phyloP scores from a whole-genome alignment of 2,113 vertebrate genomes.

The Salvelinus alpinus region DNA sequence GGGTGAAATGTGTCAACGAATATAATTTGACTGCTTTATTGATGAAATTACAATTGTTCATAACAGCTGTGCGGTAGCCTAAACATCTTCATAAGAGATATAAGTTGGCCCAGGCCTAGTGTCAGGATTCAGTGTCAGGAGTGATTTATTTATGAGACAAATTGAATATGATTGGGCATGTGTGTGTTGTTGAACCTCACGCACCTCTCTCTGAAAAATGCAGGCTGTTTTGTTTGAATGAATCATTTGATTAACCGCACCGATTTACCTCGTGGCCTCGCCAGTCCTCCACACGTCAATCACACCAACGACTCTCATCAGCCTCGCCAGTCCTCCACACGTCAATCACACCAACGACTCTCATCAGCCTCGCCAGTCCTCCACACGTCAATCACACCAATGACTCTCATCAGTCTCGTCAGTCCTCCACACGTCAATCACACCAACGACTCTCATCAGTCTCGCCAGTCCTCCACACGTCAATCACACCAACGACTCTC shows the following conservation, averaged over 20 bases:
- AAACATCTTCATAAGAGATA: too few relatives aligned
- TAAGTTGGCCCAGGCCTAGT: constrained; percentile 7
- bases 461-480: too few relatives aligned
- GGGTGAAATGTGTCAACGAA: background rate
- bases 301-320: constrained; percentile 13
- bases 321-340: constrained; percentile 35
- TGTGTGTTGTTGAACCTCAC: constrained; percentile 22
- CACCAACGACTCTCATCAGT: too few relatives aligned
- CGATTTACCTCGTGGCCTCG: constrained; percentile 35
- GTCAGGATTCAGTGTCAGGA: constrained; percentile 14
- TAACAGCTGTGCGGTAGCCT: too few relatives aligned
- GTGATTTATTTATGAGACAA: constrained; percentile 38
- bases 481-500: too few relatives aligned
- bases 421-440: too few relatives aligned
- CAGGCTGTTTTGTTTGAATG: constrained; percentile 28
- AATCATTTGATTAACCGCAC: constrained; percentile 37
- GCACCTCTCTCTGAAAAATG: constrained; percentile 26
- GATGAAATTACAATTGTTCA: constrained; percentile 15
- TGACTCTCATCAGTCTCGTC: too few relatives aligned
- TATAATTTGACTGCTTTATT: background rate
- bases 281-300: constrained; percentile 51
- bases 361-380: constrained; percentile 15
- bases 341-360: constrained; percentile 35
- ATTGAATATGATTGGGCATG: constrained; percentile 30
- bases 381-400: too few relatives aligned